phyloP scores from a whole-genome alignment of 2,888 invertebrate genomes.

The Phyllotreta cruciferae region DNA sequence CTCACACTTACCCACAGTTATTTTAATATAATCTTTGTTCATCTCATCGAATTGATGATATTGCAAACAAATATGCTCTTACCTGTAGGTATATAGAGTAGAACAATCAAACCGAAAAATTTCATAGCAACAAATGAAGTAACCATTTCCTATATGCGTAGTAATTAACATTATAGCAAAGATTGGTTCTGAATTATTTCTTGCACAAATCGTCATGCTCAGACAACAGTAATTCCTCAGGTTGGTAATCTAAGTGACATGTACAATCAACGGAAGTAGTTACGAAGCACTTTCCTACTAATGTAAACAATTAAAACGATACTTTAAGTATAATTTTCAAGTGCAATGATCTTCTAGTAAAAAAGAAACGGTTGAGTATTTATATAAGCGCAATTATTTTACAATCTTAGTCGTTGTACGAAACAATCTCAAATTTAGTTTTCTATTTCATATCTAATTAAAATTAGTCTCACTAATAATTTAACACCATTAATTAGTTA shows the following conservation, averaged over 20 bases:
- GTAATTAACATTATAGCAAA: constrained; percentile 22
- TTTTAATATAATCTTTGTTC: too few relatives aligned
- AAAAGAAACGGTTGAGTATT: constrained; percentile 30
- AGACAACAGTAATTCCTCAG: constrained; percentile 47
- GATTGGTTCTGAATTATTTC: constrained; percentile 25
- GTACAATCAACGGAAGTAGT: constrained; percentile 52
- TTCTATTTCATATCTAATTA: too few relatives aligned
- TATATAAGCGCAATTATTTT: too few relatives aligned
- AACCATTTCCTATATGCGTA: constrained; percentile 9
- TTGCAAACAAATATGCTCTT: neutral
- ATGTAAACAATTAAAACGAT: constrained; percentile 47
- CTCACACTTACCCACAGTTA: too few relatives aligned
- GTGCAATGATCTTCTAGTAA: constrained; percentile 44
- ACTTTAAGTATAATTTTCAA: constrained; percentile 39
- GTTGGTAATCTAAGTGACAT: constrained; percentile 49
- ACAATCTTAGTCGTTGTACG: too few relatives aligned
- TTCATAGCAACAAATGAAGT: neutral
- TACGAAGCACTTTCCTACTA: constrained; percentile 47
- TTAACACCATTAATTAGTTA: too few relatives aligned
- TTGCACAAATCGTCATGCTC: constrained; percentile 47
- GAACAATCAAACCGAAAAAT: neutral
- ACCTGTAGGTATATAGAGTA: neutral
- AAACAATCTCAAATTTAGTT: too few relatives aligned
- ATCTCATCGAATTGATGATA: too few relatives aligned
- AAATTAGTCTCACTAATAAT: too few relatives aligned